Evolutionary conservation across 2,797 vertebrate species (phyloP).

Genomic region (Channa striata): DNA sequence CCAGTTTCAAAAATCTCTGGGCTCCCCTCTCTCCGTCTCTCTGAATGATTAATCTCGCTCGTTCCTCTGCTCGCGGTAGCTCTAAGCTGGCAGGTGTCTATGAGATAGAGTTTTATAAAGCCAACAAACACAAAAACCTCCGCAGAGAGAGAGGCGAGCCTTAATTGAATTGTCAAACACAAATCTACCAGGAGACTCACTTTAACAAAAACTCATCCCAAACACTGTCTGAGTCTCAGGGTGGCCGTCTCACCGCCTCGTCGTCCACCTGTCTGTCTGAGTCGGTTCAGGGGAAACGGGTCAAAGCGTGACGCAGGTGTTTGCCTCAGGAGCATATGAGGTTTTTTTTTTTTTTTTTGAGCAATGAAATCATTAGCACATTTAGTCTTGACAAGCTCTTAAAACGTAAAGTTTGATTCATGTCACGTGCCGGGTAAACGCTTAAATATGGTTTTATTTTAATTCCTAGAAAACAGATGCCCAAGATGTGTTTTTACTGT

Average conservation of each 20-base stretch:
- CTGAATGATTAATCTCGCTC: conserved; percentile 49
- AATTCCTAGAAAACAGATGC: neutral
- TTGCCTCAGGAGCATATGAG: neutral
- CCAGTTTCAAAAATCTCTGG: conserved; percentile 39
- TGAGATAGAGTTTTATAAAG: conserved; percentile 70
- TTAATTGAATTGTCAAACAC: conserved; percentile 76
- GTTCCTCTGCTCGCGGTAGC: conserved; percentile 50
- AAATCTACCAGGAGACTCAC: conserved; percentile 61
- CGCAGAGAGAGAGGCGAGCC: conserved; percentile 54
- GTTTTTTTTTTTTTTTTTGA: neutral
- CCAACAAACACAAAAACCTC: conserved; percentile 65
- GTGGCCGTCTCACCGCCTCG: conserved; percentile 21
- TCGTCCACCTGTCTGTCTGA: neutral
- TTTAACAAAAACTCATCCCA: conserved; percentile 48
- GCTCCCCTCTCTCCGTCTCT: conserved; percentile 11
- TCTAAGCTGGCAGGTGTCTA: conserved; percentile 72
- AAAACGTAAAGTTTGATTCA: neutral
- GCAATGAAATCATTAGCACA: neutral
- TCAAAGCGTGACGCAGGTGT: neutral
- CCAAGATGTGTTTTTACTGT: neutral
- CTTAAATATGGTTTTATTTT: neutral
- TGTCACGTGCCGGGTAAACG: neutral
- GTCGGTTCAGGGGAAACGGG: neutral
- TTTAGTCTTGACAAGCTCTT: neutral
- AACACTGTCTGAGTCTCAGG: conserved; percentile 26